Conservation (phyloP, 2,888 invertebrate genomes). For the Trachelus tabidus region DNA sequence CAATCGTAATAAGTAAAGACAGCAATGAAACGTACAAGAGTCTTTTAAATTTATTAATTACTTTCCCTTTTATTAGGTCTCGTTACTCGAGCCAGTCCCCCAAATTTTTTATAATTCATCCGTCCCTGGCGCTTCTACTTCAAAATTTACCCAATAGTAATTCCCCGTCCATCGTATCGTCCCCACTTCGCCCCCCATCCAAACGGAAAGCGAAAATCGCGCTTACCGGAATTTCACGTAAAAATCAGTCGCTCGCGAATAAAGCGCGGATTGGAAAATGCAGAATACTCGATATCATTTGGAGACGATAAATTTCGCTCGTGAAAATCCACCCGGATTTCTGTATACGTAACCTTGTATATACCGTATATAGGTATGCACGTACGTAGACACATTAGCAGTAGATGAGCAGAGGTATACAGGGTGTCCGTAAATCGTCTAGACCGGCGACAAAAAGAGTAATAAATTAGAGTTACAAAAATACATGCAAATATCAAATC, state of each 20-base stretch:
- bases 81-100: not conserved
- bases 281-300: conserved; percentile 5
- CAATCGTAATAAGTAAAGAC: not conserved
- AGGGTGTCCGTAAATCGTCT: not conserved
- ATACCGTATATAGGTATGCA: not conserved
- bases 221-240: not conserved
- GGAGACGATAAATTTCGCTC: conserved; percentile 5
- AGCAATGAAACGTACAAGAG: not conserved
- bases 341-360: not conserved
- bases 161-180: not conserved
- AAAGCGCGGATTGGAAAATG: not conserved
- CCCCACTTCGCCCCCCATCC: no score
- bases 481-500: not conserved
- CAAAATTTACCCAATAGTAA: not conserved
- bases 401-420: not conserved
- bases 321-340: not conserved
- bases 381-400: not conserved
- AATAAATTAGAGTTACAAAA: not conserved
- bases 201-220: not conserved
- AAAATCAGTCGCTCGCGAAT: conserved; percentile 1
- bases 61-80: not conserved
- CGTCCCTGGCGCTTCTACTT: not conserved
- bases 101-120: not conserved
- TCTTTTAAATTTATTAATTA: not conserved
- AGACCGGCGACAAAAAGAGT: not conserved